Evolutionary conservation across 2,113 vertebrate species (phyloP).

Genomic region (Setophaga coronata): DNA sequence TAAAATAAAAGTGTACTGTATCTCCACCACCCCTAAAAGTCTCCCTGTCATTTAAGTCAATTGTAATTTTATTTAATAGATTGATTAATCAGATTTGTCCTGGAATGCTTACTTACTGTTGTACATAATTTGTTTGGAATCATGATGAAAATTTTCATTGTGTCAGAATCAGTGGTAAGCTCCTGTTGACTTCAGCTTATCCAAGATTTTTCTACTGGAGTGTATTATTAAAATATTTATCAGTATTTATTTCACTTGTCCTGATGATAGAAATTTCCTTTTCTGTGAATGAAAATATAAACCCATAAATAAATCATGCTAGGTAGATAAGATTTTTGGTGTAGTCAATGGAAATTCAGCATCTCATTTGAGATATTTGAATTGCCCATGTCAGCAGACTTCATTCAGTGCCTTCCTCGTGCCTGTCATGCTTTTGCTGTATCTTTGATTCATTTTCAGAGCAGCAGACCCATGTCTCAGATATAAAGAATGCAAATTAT

Average conservation of each 20-base stretch:
- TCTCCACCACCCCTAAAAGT: accelerated
- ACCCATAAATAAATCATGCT: background rate
- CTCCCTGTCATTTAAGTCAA: background rate
- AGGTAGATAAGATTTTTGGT: background rate
- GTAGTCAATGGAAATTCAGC: background rate
- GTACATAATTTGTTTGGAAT: background rate
- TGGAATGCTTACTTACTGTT: background rate
- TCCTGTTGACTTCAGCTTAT: background rate
- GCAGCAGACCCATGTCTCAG: background rate
- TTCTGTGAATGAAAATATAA: constrained; percentile 23
- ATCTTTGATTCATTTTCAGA: background rate
- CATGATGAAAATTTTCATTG: background rate
- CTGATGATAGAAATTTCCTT: background rate
- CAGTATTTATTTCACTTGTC: background rate
- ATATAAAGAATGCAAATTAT: background rate
- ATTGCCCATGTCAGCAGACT: background rate
- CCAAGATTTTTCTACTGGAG: background rate
- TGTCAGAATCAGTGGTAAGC: background rate
- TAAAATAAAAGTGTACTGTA: background rate
- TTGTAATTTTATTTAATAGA: background rate
- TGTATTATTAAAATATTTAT: background rate
- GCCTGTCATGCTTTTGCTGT: background rate
- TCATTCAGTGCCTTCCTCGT: background rate
- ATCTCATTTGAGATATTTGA: background rate
- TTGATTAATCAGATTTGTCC: background rate